Conservation (phyloP, 2,113 vertebrate species). For the Stegastes partitus region DNA sequence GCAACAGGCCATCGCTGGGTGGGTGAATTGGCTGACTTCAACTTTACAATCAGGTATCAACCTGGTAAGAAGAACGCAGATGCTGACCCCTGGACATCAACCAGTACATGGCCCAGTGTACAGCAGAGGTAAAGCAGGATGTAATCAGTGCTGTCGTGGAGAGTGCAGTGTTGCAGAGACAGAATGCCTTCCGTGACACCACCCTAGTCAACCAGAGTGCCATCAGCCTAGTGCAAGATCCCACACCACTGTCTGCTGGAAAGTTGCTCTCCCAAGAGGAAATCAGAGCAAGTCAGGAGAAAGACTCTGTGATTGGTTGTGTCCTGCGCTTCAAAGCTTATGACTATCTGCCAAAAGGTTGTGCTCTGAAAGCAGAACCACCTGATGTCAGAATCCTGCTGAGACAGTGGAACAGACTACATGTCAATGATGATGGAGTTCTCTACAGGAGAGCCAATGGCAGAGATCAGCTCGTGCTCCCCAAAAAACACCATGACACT, state of each 20-base stretch:
- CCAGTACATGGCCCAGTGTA: background rate
- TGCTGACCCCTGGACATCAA: background rate
- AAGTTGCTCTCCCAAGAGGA: too few relatives aligned
- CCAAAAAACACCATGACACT: background rate
- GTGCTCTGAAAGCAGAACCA: background rate
- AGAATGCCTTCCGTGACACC: background rate
- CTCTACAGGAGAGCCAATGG: background rate
- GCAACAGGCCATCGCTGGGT: too few relatives aligned
- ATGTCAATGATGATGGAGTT: background rate
- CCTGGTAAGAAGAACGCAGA: background rate
- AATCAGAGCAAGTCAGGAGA: too few relatives aligned
- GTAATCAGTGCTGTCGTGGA: background rate
- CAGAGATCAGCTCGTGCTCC: background rate
- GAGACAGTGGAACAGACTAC: constrained; percentile 9
- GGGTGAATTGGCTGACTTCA: background rate
- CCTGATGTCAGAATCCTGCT: background rate
- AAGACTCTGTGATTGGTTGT: too few relatives aligned
- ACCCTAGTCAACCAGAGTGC: background rate
- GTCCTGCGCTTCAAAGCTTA: background rate
- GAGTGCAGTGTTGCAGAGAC: background rate
- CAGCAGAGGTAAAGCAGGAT: background rate
- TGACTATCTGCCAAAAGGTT: background rate
- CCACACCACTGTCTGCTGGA: too few relatives aligned
- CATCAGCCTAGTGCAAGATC: too few relatives aligned
- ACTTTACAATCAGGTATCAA: background rate